These are phyloP conservation scores for Leptothorax acervorum DNA, from an alignment of 2,888 invertebrate species.

Conservation along the genomic window DNA sequence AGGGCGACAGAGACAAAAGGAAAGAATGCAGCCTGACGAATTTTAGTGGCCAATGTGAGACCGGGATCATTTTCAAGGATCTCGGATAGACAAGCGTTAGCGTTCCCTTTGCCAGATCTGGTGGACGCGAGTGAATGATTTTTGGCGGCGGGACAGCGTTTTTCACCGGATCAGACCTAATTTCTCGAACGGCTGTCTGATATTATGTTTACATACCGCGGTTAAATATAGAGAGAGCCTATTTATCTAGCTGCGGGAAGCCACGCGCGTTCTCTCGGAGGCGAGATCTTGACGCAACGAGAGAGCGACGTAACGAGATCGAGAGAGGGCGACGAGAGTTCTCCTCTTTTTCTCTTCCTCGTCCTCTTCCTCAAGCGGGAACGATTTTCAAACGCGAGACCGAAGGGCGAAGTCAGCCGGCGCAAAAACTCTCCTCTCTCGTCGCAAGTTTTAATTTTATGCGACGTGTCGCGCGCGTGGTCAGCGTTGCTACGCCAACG, in stretches of 20 bases:
- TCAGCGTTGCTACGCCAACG: not conserved
- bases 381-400: slow-evolving; percentile 14
- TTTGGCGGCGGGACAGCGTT: slow-evolving; percentile 5
- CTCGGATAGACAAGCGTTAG: not conserved
- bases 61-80: not conserved
- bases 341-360: not conserved
- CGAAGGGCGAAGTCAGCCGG: not conserved
- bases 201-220: slow-evolving; percentile 17
- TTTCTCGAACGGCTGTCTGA: slow-evolving; percentile 15
- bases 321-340: not conserved
- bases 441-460: slow-evolving; percentile 28
- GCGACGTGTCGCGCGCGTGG: not conserved
- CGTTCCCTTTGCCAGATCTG: not conserved
- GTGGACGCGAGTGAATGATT: not conserved
- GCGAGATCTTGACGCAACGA: not conserved
- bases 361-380: not conserved
- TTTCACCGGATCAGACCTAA: slow-evolving; percentile 6
- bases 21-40: too few species aligned
- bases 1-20: too few species aligned
- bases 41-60: not conserved
- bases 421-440: not conserved
- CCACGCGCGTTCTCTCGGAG: not conserved
- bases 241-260: slow-evolving; percentile 13
- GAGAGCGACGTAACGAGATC: not conserved
- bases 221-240: slow-evolving; percentile 20